Conservation (phyloP, 2,888 invertebrate genomes). For the Mythimna loreyi region DNA sequence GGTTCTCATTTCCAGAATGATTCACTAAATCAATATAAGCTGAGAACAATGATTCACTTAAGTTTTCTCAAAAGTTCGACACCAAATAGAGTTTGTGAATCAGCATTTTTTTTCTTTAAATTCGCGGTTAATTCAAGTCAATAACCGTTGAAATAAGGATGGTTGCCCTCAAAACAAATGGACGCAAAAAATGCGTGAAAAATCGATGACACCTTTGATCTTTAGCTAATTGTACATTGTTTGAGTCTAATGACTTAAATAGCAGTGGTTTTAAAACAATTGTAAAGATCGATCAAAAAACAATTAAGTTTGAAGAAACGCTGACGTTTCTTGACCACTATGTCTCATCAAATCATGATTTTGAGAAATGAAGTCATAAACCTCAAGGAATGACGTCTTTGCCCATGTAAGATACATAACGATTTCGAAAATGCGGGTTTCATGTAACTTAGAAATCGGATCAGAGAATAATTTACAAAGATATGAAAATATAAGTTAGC, state of each 20-base stretch:
- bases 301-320: neutral
- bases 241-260: conserved; percentile 10
- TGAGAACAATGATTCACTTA: conserved; percentile 36
- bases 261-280: neutral
- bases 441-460: neutral
- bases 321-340: conserved; percentile 25
- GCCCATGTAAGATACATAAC: neutral
- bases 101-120: conserved; percentile 27
- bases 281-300: neutral
- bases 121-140: conserved; percentile 43
- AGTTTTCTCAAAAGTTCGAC: conserved; percentile 10
- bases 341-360: conserved; percentile 6
- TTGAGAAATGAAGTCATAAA: conserved; percentile 19
- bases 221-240: conserved; percentile 30
- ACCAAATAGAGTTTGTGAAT: conserved; percentile 26
- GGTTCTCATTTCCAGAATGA: conserved; percentile 4
- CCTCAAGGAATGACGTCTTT: conserved; percentile 15
- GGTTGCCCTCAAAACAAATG: conserved; percentile 19
- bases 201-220: conserved; percentile 22
- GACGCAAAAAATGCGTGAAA: conserved; percentile 22
- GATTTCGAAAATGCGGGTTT: neutral
- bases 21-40: conserved; percentile 10
- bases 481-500: neutral
- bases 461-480: neutral
- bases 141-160: conserved; percentile 47